Percentiles rank a stretch among this genome's conserved stretches.
Conservation (phyloP, 2,797 vertebrate genomes). For the Eulemur coronatus region DNA sequence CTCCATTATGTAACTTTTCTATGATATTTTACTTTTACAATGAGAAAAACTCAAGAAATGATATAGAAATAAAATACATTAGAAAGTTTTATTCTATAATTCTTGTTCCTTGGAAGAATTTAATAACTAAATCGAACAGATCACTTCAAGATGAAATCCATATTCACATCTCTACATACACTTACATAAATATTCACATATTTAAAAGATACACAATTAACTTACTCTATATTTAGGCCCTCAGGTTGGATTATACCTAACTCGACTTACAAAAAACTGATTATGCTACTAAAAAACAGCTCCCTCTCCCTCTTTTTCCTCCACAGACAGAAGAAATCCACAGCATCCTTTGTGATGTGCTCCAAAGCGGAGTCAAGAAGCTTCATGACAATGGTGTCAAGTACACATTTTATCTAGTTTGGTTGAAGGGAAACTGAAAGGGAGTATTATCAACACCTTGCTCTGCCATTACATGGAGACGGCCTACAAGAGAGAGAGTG, state of each 20-base stretch:
- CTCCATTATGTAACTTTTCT: not conserved
- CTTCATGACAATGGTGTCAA: not conserved
- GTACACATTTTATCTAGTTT: not conserved
- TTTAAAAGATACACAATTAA: not conserved
- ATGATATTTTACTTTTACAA: slow-evolving; percentile 35
- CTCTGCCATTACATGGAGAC: not conserved
- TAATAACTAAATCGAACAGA: slow-evolving; percentile 23
- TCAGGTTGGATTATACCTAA: not conserved
- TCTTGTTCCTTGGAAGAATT: slow-evolving; percentile 14
- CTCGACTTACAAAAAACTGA: not conserved
- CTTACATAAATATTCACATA: not conserved
- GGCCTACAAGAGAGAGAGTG: not conserved
- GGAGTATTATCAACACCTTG: not conserved
- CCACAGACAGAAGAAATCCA: not conserved
- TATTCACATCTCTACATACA: not conserved
- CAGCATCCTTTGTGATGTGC: not conserved
- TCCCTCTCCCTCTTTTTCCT: not conserved
- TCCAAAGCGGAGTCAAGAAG: not conserved
- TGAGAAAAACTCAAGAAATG: slow-evolving; percentile 33
- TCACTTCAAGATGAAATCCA: slow-evolving; percentile 36
- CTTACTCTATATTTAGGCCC: slow-evolving; percentile 7
- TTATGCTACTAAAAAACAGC: not conserved
- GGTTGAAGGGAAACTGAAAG: not conserved
- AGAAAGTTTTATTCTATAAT: slow-evolving; percentile 15
- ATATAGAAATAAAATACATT: not conserved